These are phyloP conservation scores for Zootoca vivipara DNA, from an alignment of 2,113 vertebrate species.

Conservation along the genomic window DNA sequence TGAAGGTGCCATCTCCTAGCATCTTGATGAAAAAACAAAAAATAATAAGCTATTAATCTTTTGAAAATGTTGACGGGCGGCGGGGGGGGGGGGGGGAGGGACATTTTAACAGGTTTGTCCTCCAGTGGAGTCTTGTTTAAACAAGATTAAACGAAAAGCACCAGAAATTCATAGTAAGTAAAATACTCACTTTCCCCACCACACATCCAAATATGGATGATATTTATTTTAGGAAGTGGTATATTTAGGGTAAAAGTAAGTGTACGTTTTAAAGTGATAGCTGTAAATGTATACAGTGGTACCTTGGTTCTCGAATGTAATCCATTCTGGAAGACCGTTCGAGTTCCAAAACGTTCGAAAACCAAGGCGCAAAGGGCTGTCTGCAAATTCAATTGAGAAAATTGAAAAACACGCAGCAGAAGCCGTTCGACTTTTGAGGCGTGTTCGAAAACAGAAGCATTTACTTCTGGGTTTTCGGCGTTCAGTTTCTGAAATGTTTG, in stretches of 20 bases:
- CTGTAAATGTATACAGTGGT: constrained; percentile 41
- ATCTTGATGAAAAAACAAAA: constrained; percentile 32
- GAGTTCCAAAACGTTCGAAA: too few species aligned
- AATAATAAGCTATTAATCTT: constrained; percentile 20
- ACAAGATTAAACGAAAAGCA: constrained; percentile 62
- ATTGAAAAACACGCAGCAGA: too few species aligned
- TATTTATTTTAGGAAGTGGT: constrained; percentile 62
- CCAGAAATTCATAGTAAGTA: constrained; percentile 60
- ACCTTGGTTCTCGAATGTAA: too few species aligned
- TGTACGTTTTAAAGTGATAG: constrained; percentile 48
- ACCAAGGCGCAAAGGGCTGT: too few species aligned
- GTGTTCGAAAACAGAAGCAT: too few species aligned
- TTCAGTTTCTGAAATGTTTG: rapidly evolving
- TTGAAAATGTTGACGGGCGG: not conserved
- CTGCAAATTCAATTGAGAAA: too few species aligned
- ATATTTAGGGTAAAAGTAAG: constrained; percentile 58
- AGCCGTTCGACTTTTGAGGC: too few species aligned
- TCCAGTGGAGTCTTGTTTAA: constrained; percentile 57
- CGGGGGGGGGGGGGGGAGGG: too few species aligned
- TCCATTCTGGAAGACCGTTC: too few species aligned
- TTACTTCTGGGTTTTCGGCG: too few species aligned
- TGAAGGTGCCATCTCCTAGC: not conserved
- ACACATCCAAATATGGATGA: constrained; percentile 56
- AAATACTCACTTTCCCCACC: constrained; percentile 61
- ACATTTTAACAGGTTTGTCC: constrained; percentile 28